Percentiles rank a stretch among this genome's conserved stretches.
These are phyloP conservation scores for Branchellion lobata DNA, from an alignment of 2,888 invertebrate genomes.

Conservation along the genomic window DNA sequence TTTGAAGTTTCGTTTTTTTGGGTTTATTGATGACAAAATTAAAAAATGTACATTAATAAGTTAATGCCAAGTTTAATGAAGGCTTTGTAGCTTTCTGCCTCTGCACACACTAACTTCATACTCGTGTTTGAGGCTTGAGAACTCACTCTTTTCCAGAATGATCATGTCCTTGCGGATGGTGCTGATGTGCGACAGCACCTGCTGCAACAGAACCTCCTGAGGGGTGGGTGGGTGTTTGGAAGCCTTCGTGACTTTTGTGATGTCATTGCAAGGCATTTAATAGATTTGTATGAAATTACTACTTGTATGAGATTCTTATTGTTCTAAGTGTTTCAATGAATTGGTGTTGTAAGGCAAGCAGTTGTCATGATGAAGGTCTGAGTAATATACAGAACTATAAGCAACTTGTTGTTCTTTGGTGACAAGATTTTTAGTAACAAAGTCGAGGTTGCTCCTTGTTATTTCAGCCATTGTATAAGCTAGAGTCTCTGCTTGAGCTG, in stretches of 20 bases:
- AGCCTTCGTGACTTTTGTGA: no score
- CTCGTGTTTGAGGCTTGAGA: slow-evolving; percentile 60
- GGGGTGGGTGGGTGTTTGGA: background rate
- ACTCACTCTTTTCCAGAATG: slow-evolving; percentile 62
- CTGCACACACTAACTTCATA: slow-evolving; percentile 59
- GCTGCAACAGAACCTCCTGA: slow-evolving; percentile 61
- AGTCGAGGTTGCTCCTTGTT: slow-evolving; percentile 56
- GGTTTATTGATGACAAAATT: no score
- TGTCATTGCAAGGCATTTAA: no score
- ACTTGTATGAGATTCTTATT: no score
- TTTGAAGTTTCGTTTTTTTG: no score
- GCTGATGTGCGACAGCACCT: slow-evolving; percentile 59
- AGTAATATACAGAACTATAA: no score
- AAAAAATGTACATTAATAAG: no score
- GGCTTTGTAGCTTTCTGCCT: no score
- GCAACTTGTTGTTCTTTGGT: slow-evolving; percentile 59
- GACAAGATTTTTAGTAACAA: slow-evolving; percentile 57
- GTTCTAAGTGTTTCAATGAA: no score
- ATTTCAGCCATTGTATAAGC: slow-evolving; percentile 56
- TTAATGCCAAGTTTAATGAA: no score
- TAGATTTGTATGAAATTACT: background rate
- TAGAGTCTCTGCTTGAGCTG: slow-evolving; percentile 57
- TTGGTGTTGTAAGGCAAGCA: no score
- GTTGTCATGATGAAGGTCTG: no score
- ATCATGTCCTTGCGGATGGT: slow-evolving; percentile 62